A percentile compares a stretch with the other conserved stretches of the same genome.
phyloP scores from a whole-genome alignment of 2,888 invertebrate genomes.

The Megalurothrips usitatus region DNA sequence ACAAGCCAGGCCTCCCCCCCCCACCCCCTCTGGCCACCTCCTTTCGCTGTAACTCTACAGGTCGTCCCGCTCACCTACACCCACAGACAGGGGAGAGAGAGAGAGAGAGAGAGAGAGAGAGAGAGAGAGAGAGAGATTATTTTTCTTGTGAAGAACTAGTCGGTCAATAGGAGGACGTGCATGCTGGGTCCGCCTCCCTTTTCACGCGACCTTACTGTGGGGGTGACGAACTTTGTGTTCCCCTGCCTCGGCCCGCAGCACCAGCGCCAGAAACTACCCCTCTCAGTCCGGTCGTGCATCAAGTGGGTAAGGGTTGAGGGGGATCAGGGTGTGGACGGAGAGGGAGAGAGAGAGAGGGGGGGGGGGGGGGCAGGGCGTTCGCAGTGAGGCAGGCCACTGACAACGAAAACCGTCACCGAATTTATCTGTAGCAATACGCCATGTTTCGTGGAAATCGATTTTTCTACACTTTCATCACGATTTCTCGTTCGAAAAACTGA shows the following conservation, averaged over 20 bases:
- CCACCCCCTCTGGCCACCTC: not conserved
- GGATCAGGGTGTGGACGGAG: not conserved
- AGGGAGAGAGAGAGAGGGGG: not conserved
- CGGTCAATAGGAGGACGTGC: not conserved
- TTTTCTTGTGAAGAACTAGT: slow-evolving; percentile 9
- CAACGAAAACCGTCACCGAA: too few relatives aligned
- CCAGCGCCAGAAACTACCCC: slow-evolving; percentile 15
- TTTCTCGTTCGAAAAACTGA: too few relatives aligned
- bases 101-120: too few relatives aligned
- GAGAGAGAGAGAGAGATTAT: not conserved
- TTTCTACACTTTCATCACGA: too few relatives aligned
- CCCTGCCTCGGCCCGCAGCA: too few relatives aligned
- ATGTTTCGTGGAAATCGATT: too few relatives aligned
- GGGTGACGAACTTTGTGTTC: not conserved
- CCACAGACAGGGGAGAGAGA: not conserved
- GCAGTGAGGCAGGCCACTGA: too few relatives aligned
- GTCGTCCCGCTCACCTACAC: not conserved
- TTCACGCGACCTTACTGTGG: not conserved
- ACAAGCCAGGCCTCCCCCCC: not conserved
- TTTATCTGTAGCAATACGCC: too few relatives aligned
- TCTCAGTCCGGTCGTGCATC: not conserved
- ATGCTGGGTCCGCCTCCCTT: not conserved
- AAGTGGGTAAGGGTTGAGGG: not conserved
- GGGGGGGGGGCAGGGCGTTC: not conserved
- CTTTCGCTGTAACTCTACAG: not conserved